Conservation (phyloP, 1,140 invertebrate genomes). For the Heliconius hermathena region DNA sequence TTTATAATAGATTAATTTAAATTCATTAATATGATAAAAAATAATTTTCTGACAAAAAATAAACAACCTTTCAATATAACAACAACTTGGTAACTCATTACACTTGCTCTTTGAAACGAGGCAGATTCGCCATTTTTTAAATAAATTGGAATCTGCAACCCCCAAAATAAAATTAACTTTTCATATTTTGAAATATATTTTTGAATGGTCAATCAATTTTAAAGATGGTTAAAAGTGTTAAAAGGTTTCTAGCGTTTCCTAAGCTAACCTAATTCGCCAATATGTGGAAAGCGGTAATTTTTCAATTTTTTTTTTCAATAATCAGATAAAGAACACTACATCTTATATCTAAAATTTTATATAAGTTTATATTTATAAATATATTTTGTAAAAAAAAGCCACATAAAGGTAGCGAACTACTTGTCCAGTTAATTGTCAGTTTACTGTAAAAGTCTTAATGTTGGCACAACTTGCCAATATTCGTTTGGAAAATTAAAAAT, state of each 20-base stretch:
- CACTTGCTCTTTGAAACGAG: conserved; percentile 40
- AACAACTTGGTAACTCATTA: conserved; percentile 45
- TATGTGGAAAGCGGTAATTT: conserved; percentile 50
- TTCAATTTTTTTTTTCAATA: conserved; percentile 21
- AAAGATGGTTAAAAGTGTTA: conserved; percentile 29
- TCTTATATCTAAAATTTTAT: conserved; percentile 46
- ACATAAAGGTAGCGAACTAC: conserved; percentile 61
- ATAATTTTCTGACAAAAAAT: background rate
- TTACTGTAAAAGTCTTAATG: conserved; percentile 43
- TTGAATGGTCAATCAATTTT: conserved; percentile 15
- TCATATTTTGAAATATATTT: conserved; percentile 37
- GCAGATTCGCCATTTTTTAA: conserved; percentile 41
- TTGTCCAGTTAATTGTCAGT: conserved; percentile 43
- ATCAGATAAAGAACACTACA: conserved; percentile 45
- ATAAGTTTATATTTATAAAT: conserved; percentile 58
- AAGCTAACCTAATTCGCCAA: conserved; percentile 67
- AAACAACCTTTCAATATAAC: conserved; percentile 25
- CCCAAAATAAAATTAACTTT: conserved; percentile 28
- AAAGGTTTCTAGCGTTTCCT: conserved; percentile 70
- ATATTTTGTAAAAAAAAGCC: conserved; percentile 75
- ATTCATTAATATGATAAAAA: background rate
- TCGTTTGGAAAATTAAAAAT: background rate
- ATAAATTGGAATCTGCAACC: background rate
- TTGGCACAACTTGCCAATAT: background rate
- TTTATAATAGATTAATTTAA: background rate